These are phyloP conservation scores for Agrilus mali DNA, from an alignment of 2,888 invertebrate species.

Conservation along the genomic window DNA sequence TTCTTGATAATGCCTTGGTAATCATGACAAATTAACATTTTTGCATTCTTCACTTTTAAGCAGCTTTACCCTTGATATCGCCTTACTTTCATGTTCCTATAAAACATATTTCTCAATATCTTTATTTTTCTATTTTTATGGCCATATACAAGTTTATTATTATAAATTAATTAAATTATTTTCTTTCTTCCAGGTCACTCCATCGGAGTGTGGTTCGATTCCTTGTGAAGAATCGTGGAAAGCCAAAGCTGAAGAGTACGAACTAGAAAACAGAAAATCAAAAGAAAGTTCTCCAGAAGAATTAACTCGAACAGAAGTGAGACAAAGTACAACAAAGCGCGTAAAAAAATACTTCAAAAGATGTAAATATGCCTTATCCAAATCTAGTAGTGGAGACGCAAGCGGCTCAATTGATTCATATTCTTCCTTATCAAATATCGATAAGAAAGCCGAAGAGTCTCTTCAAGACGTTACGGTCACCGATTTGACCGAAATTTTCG, in stretches of 20 bases:
- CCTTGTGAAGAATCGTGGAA: slow-evolving; percentile 33
- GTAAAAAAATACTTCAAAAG: slow-evolving; percentile 41
- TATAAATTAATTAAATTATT: neutral
- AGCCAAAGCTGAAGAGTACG: slow-evolving; percentile 22
- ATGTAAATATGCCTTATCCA: slow-evolving; percentile 37
- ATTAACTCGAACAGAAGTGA: slow-evolving; percentile 30
- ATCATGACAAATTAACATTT: too few species aligned
- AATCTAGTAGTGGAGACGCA: slow-evolving; percentile 17
- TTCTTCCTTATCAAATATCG: slow-evolving; percentile 25
- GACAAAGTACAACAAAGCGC: slow-evolving; percentile 40
- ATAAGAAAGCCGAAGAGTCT: slow-evolving; percentile 18
- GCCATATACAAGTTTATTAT: too few species aligned
- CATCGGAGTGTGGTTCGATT: slow-evolving; percentile 27
- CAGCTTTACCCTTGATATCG: too few species aligned
- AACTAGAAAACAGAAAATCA: slow-evolving; percentile 2
- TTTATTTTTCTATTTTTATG: too few species aligned
- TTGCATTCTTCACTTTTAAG: too few species aligned
- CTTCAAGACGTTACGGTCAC: slow-evolving; percentile 24
- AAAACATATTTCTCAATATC: too few species aligned
- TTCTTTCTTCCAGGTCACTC: slow-evolving; percentile 31
- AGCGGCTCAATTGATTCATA: slow-evolving; percentile 9
- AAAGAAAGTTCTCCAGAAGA: slow-evolving; percentile 19
- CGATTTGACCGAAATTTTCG: slow-evolving; percentile 15
- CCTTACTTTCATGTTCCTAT: too few species aligned
- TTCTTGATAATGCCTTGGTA: too few species aligned